Evolutionary conservation across 2,888 invertebrate species (phyloP), one percentile per base, ranked within the genome.

Genomic region (Caenorhabditis virilis): DNA sequence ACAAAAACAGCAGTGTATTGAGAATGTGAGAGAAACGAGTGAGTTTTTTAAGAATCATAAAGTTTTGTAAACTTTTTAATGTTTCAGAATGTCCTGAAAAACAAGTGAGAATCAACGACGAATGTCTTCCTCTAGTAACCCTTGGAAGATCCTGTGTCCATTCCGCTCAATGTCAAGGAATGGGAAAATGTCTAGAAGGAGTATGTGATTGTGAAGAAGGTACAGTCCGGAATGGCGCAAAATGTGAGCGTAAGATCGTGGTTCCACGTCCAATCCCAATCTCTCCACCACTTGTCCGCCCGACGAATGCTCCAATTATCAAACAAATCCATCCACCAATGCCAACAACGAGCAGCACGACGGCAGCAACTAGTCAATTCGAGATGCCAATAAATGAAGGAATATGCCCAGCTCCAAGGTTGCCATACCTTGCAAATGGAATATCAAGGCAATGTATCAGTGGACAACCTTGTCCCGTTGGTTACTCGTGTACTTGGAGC

Each of bases 401-500:
- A 30, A 59, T 71, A 16, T 73, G 73, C 35, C 65, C 73, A 26
- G 35, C 66, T 15, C 66, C 69, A 16, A 48, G 70, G 6, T 42
- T 38, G 18, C 69, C 73, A 2, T 73, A 58, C 26, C 38, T 73
- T 38, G 45, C 49, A 0, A 70, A 68, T 36, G 73, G 70, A 42
- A 62, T 67, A 5, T 65, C 69, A 2, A 25, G 58, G 11, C 53
- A 65, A 23, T 76, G 76, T 36, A 53, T 64, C 25, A 66, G 59
- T 41, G 74, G 76, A 0, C 69, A 72, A 30, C 61, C 73, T 1
- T 76, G 76, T 48, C 73, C 76, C 18, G 51, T 55, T 30, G 73
- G 73, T 25, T 76, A 61, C 36, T 51, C 60, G 15, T 76, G 76
- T 49, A 69, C 69, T 13, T 76, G 60, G 52, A 69, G 67, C 30